Evolutionary conservation across 2,797 vertebrate genomes (phyloP), one percentile per base, ranked within the genome.

Genomic region (Acridotheres tristis): DNA sequence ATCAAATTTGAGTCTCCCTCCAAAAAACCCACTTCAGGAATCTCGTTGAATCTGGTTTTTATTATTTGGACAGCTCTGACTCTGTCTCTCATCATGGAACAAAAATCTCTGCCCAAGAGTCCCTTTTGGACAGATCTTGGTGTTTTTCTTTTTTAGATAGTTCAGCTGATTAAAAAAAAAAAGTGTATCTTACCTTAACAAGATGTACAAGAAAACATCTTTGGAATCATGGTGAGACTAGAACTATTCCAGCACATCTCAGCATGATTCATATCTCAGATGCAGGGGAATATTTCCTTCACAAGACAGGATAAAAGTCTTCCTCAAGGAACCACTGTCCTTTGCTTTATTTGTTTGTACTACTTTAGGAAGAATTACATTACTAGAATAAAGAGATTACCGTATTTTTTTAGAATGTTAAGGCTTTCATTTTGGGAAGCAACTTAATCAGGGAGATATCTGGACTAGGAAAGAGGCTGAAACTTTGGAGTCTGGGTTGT

Each of bases 31-130:
- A 54, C 59, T 85, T 84, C 18, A 36, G 27, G 16, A 93, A 90
- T 82, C 91, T 95, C 83, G 0, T 88, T 27, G 16, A 93, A 90
- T 82, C 91, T 95, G 85, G 0, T 88, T 96, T 88, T 81, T 73
- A 93, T 94, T 93, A 93, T 79, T 76, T 34, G 13, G 67, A 91
- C 43, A 66, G 63, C 34, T 93, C 82, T 76, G 55, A 86, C 89
- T 93, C 76, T 91, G 82, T 73, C 59, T 95, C 83, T 94, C 55
- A 71, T 91, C 67, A 61, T 2, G 27, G 21, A 96, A 79, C n/a
- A 86, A 88, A 95, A 96, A 79, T 43, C 11, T 67, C 73, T 76
- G 59, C 45, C 51, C 62, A 68, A 38, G 36, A 58, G 48, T 54
- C 69, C 62, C 76, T 68, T 48, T 78, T 87, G 58, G 43, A 80